A percentile compares a stretch with the other conserved stretches of the same genome.
phyloP scores from a whole-genome alignment of 1,140 invertebrate species.

The Paralvinella palmiformis region DNA sequence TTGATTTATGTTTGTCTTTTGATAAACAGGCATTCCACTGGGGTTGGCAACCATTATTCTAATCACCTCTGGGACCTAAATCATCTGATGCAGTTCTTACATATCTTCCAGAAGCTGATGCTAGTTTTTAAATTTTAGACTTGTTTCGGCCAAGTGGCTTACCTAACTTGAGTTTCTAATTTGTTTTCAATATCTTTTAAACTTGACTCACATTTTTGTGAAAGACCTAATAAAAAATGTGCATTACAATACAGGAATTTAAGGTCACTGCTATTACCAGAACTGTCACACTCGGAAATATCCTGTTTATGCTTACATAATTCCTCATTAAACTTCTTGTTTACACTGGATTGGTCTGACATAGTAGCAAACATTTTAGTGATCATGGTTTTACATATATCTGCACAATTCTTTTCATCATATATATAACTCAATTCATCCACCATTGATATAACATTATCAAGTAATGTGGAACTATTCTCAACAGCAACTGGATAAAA shows the following conservation, averaged over 20 bases:
- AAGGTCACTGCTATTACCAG: constrained; percentile 2
- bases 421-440: constrained; percentile 9
- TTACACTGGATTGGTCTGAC: constrained; percentile 6
- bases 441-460: constrained; percentile 15
- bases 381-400: neutral
- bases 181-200: neutral
- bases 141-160: neutral
- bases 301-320: neutral
- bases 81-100: neutral
- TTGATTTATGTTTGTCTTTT: neutral
- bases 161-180: neutral
- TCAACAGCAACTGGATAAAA: constrained; percentile 12
- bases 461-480: constrained; percentile 9
- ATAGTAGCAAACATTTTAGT: constrained; percentile 10
- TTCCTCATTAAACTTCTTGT: constrained; percentile 10
- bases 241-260: constrained; percentile 12
- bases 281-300: neutral
- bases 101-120: neutral
- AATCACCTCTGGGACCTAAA: constrained; percentile 3
- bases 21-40: constrained; percentile 7
- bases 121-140: neutral
- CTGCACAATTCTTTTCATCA: constrained; percentile 5
- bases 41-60: constrained; percentile 4
- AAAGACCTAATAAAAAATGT: constrained; percentile 14
- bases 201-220: constrained; percentile 3